Evolutionary conservation across 1,140 invertebrate species (phyloP).

Genomic region (Chelonus insularis): DNA sequence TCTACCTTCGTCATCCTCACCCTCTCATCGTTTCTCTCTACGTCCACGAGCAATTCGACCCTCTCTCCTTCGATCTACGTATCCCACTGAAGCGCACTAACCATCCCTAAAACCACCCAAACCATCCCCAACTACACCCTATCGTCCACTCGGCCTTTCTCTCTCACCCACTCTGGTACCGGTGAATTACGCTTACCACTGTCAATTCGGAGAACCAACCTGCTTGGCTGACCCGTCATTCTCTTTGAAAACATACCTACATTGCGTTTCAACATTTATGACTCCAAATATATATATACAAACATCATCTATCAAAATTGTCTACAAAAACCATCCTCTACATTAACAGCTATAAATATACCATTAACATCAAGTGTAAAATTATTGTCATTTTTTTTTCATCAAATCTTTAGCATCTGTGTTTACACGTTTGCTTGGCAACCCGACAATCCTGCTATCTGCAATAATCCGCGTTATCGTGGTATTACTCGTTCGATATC

Average conservation of each 20-base stretch:
- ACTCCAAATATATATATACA: no score
- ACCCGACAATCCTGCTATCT: conserved; percentile 4
- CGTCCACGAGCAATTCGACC: conserved; percentile 21
- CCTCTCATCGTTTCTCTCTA: conserved; percentile 8
- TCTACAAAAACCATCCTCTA: no score
- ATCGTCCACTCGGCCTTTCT: not conserved
- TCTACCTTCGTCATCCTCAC: conserved; percentile 28
- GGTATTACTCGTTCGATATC: conserved; percentile 17
- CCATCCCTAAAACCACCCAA: conserved; percentile 8
- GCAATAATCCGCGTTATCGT: conserved; percentile 10
- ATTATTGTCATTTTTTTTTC: not conserved
- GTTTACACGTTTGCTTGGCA: conserved; percentile 11
- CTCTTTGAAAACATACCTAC: not conserved
- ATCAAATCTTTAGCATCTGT: not conserved
- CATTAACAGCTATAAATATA: no score
- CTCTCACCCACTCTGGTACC: conserved; percentile 6
- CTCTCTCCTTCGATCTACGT: conserved; percentile 4
- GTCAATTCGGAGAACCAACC: conserved; percentile 1
- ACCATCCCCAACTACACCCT: not conserved
- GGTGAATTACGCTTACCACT: conserved; percentile 29
- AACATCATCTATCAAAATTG: no score
- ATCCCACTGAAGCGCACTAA: not conserved
- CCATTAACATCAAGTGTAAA: no score
- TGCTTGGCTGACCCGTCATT: not conserved
- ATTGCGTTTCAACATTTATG: not conserved